Evolutionary conservation across 2,113 vertebrate species (phyloP).

Genomic region (Gopherus flavomarginatus): DNA sequence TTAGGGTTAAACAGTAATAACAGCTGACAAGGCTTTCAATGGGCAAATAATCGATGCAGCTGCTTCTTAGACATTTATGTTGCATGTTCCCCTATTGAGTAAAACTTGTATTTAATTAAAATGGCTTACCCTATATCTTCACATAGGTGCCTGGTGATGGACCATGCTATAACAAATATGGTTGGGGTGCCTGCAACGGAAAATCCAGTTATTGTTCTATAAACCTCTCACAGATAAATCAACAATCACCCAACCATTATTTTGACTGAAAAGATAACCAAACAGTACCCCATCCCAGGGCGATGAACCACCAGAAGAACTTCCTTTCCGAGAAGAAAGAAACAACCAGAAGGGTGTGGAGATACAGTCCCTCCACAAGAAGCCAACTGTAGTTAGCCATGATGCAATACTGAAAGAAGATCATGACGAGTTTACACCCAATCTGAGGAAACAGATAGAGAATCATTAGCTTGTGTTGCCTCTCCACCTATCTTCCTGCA

Average conservation of each 20-base stretch:
- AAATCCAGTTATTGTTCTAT: constrained; percentile 33
- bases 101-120: not conserved
- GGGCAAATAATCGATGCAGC: not conserved
- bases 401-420: constrained; percentile 95
- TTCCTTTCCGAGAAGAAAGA: constrained; percentile 92
- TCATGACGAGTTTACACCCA: constrained; percentile 90
- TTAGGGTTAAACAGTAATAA: not conserved
- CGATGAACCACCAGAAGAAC: constrained; percentile 88
- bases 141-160: constrained; percentile 84
- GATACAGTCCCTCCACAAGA: constrained; percentile 93
- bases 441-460: constrained; percentile 79
- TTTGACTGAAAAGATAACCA: constrained; percentile 49
- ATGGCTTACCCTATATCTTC: constrained; percentile 89
- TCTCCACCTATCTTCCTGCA: not conserved
- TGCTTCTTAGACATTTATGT: fast-evolving
- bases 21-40: not conserved
- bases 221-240: not conserved
- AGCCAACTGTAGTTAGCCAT: constrained; percentile 97
- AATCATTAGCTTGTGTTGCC: constrained; percentile 35
- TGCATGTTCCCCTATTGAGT: not conserved
- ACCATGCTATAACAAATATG: constrained; percentile 86
- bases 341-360: constrained; percentile 89
- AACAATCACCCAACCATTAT: not conserved
- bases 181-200: constrained; percentile 82
- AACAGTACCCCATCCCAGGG: constrained; percentile 91